Base-by-base conservation (phyloP, 2,113 vertebrate genomes). In the Hippocampus zosterae region DNA sequence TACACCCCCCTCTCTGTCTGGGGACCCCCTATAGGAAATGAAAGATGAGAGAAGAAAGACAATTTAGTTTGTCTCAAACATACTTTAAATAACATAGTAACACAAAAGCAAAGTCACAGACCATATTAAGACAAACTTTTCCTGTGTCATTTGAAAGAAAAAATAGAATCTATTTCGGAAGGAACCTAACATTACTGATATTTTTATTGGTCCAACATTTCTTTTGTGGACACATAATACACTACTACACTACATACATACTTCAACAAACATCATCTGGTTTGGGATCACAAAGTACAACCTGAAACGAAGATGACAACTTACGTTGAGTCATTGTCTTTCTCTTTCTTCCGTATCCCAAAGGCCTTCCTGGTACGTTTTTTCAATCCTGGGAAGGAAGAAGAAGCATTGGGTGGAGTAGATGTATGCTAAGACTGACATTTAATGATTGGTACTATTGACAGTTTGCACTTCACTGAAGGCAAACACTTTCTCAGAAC, bases 341-440 rank as follows among this genome's bases (percentile, higher is more conserved):
- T 99, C 76, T 99, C 97, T 98, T 98, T 99, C 95, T 94, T 99
- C 87, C 97, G 95, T 95, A 99, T 98, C 73, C 97, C 97, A 84
- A 99, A 98, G 81, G 97, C 97, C 91, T 99, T 99, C 89, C 97
- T 95, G 91, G 97, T 98, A 81, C 97, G 97, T 90, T 99, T 99
- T 94, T 98, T 99, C 95, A 99, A 27, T 96, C 97, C 97, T 99
- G 85, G n/a, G 52, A 61, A 73, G 52, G 3, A 83, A 83, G 12
- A 70, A 72, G 2, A 70, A 16, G 86, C 78, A 8, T 37, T 77
- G 15, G 23, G 12, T 1, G 33, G 13, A 78, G 50, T 60, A 44
- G 65, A 42, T 62, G n/a, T 27, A 40, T 0, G 16, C 33, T 6
- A 7, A 5, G 11, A 8, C n/a, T 46, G 5, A 44, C 23, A 0